Conservation (phyloP, 2,797 vertebrate genomes). For the Argentina silus region DNA sequence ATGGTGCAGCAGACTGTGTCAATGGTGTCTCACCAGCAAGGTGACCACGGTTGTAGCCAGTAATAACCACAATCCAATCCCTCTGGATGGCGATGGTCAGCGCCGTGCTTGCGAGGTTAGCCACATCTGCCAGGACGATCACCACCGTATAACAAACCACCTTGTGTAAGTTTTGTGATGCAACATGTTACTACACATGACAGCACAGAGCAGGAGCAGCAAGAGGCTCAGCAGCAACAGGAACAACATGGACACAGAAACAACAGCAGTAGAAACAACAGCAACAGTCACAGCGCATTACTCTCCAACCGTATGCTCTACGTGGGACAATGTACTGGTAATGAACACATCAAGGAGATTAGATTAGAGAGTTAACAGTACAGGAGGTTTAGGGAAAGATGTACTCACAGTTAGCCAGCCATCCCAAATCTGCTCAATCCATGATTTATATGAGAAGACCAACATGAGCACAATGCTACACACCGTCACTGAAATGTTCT, state of each 20-base stretch:
- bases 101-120: conserved; percentile 78
- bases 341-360: not conserved
- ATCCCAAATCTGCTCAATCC: conserved; percentile 74
- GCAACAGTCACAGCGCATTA: conserved; percentile 37
- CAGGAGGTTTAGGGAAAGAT: conserved; percentile 1
- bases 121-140: conserved; percentile 80
- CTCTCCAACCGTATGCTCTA: conserved; percentile 27
- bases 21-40: conserved; percentile 69
- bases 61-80: conserved; percentile 80
- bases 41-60: conserved; percentile 76
- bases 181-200: conserved; percentile 80
- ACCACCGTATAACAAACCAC: conserved; percentile 81
- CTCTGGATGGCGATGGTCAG: conserved; percentile 81
- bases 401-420: conserved; percentile 82
- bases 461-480: conserved; percentile 80
- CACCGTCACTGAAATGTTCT: conserved; percentile 80
- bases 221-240: conserved; percentile 68
- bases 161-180: conserved; percentile 79
- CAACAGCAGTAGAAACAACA: conserved; percentile 52
- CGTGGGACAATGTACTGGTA: not conserved
- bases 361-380: not conserved
- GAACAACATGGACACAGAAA: conserved; percentile 57
- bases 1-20: not conserved
- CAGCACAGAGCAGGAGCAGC: conserved; percentile 73
- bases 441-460: conserved; percentile 79